These are phyloP conservation scores for Diprion similis DNA, from an alignment of 1,140 invertebrate species.

Conservation along the genomic window DNA sequence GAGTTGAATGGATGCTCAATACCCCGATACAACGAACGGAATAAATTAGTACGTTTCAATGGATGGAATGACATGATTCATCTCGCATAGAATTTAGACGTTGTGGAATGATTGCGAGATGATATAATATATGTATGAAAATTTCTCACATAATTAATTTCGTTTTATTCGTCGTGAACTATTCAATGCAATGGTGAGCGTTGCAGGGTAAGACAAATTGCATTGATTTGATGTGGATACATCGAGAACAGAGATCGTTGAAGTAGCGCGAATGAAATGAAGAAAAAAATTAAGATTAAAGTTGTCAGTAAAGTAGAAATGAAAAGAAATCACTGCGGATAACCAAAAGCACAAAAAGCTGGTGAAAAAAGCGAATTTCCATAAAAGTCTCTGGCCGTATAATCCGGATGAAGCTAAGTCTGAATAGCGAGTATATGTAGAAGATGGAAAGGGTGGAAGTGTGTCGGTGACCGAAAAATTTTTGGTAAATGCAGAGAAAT, in stretches of 20 bases:
- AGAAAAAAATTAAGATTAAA: too few species aligned
- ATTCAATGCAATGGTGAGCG: too few species aligned
- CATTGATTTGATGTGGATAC: too few species aligned
- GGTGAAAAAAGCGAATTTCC: slow-evolving; percentile 36
- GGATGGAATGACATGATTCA: not conserved
- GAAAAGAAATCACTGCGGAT: slow-evolving; percentile 27
- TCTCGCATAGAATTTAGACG: not conserved
- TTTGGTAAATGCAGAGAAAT: not conserved
- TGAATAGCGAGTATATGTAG: slow-evolving; percentile 9
- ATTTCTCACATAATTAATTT: too few species aligned
- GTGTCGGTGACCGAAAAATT: not conserved
- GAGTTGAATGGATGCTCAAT: slow-evolving; percentile 29
- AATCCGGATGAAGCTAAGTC: slow-evolving; percentile 59
- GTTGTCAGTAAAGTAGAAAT: too few species aligned
- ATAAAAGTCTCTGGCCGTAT: slow-evolving; percentile 51
- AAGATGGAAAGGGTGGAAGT: not conserved
- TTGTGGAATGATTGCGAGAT: not conserved
- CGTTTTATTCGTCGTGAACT: too few species aligned
- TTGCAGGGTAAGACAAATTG: too few species aligned
- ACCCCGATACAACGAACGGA: slow-evolving; percentile 4
- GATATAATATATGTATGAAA: too few species aligned
- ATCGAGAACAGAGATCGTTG: too few species aligned
- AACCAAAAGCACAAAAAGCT: slow-evolving; percentile 30
- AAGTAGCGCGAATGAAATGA: not conserved
- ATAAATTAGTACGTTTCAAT: slow-evolving; percentile 6